Evolutionary conservation across 2,797 vertebrate genomes (phyloP).

Genomic region (Helarctos malayanus): DNA sequence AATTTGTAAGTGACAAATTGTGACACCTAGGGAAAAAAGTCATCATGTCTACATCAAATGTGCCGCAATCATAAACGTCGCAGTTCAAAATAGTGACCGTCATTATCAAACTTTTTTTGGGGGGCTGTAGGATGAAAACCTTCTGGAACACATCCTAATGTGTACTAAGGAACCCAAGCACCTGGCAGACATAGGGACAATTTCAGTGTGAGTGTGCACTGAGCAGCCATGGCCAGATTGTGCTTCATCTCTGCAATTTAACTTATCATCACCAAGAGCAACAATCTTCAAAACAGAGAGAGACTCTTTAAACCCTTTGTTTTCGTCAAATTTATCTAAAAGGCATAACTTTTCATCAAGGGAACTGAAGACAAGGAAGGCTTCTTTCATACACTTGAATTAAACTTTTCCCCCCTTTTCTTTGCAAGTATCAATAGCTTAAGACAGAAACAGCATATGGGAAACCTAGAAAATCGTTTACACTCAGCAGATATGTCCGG

Average conservation of each 20-base stretch:
- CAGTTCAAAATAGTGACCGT: neutral
- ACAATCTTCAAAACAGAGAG: neutral
- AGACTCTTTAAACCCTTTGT: neutral
- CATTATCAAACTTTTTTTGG: neutral
- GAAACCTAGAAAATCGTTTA: conserved; percentile 65
- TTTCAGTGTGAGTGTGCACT: neutral
- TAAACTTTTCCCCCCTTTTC: neutral
- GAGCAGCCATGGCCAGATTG: neutral
- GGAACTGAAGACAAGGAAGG: conserved; percentile 31
- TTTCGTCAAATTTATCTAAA: conserved; percentile 44
- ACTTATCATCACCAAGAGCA: neutral
- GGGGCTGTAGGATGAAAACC: neutral
- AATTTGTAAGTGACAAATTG: neutral
- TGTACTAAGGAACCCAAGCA: neutral
- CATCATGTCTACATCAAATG: neutral
- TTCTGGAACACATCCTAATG: neutral
- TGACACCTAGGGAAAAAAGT: neutral
- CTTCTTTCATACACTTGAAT: conserved; percentile 37
- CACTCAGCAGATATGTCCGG: conserved; percentile 68
- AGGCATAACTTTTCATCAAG: conserved; percentile 54
- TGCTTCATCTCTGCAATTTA: conserved; percentile 6
- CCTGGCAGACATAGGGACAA: neutral
- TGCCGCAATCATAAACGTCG: neutral
- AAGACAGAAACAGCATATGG: conserved; percentile 65
- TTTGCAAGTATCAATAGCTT: conserved; percentile 70